Evolutionary conservation across 2,797 vertebrate genomes (phyloP).

Genomic region (Numenius phaeopus): DNA sequence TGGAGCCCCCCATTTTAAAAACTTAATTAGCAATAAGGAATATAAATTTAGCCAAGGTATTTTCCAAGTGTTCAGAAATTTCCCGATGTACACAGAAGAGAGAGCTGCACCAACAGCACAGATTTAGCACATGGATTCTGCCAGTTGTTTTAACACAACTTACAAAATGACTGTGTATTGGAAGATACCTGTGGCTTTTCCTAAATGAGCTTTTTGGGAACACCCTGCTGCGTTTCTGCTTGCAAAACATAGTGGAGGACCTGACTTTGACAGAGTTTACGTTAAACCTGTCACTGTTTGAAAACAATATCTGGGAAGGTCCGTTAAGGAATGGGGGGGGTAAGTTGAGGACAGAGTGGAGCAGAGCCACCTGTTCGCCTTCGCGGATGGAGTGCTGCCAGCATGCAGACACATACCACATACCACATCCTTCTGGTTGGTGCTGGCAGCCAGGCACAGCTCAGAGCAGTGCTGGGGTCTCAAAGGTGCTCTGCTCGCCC

Average conservation of each 20-base stretch:
- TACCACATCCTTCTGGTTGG: background rate
- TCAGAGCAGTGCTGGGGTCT: background rate
- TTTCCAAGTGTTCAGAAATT: background rate
- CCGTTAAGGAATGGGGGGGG: background rate
- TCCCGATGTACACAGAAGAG: background rate
- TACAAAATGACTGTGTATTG: background rate
- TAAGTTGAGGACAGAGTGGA: background rate
- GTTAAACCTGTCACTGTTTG: background rate
- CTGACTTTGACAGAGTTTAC: background rate
- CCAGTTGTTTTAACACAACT: background rate
- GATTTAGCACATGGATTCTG: background rate
- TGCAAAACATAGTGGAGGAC: background rate
- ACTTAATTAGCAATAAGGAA: background rate
- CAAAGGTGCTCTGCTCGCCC: background rate
- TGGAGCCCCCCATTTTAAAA: background rate
- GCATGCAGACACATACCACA: accelerated
- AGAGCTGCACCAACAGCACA: background rate
- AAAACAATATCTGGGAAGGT: background rate
- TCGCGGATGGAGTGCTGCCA: background rate
- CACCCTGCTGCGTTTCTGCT: background rate
- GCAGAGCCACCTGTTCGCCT: background rate
- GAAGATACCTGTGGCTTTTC: background rate
- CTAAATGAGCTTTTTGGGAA: background rate
- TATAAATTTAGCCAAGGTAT: background rate
- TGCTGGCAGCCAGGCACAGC: background rate